Conservation (phyloP, 2,113 vertebrate genomes). For the Chamaetylas fuelleborni region DNA sequence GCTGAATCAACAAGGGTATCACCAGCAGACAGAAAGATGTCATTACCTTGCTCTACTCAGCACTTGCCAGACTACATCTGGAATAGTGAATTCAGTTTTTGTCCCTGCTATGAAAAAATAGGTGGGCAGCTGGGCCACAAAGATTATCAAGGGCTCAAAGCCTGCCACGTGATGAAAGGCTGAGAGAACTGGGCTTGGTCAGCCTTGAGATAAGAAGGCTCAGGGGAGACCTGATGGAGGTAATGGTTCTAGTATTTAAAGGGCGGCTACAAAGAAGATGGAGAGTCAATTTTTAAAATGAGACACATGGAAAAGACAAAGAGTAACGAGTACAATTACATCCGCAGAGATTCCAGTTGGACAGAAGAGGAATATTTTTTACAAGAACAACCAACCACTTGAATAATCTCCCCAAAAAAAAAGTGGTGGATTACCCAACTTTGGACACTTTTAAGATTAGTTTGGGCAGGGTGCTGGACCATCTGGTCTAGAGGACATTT, state of each 20-base stretch:
- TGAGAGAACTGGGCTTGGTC: neutral
- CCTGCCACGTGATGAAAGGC: neutral
- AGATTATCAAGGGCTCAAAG: neutral
- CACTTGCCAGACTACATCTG: neutral
- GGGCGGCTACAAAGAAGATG: neutral
- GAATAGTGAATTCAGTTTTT: neutral
- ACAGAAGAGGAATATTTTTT: neutral
- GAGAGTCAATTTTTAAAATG: neutral
- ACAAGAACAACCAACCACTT: neutral
- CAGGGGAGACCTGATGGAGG: neutral
- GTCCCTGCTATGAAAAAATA: neutral
- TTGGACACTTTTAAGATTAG: neutral
- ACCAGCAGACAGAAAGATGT: neutral
- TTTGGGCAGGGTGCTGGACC: neutral
- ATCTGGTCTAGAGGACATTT: neutral
- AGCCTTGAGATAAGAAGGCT: neutral
- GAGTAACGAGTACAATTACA: neutral
- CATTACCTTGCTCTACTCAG: neutral
- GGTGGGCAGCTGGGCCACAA: neutral
- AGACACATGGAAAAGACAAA: neutral
- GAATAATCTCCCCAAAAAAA: neutral
- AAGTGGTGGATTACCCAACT: neutral
- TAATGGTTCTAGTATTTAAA: neutral
- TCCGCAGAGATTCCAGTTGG: rapidly evolving
- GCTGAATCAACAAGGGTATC: neutral